Evolutionary conservation across 2,888 invertebrate genomes (phyloP), one percentile per base, ranked within the genome.

Genomic region (Pammene fasciana): DNA sequence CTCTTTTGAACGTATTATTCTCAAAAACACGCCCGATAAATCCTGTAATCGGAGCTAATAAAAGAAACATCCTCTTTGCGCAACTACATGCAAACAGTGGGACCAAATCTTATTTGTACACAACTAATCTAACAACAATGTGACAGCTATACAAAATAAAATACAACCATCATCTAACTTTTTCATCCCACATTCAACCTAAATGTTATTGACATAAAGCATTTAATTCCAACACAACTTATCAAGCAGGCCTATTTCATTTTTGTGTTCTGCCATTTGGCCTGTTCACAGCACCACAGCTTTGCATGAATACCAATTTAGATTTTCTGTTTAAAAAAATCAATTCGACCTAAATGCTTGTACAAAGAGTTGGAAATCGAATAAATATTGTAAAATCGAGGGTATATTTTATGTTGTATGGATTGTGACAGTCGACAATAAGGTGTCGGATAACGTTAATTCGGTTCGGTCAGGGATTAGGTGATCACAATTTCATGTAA

Each of bases 91-190:
- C 64, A 64, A 43, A 56, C 67, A 68, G 68, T 62, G 48, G 62
- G 62, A 48, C 54, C 13, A 48, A 62, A 68, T 68, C 68, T 50
- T 68, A 68, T 68, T 68, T 68, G 68, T 68, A 62, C 55, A 68
- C 68, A 68, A 46, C 48, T 68, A 57, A 68, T 64, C 50, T 45
- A 26, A 50, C 57, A 64, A 52, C 41, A 62, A 56, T 34, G 54
- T 46, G 38, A 46, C 16, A 70, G 14, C 43, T 6, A 6, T 13
- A 18, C 14, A 50, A 68, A 38, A 14, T 16, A 50, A 43, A 59
- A 45, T 13, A 10, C 14, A 34, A 5, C 4, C 34, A 41, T 5
- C 6, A 41, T 0, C 38, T 13, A 13, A n/a, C 5, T 36, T 1
- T 36, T 5, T 1, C 1, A 50, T 43, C 0, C 57, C n/a, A 60